Evolutionary conservation across 2,888 invertebrate genomes (phyloP), one percentile per base, ranked within the genome.

Genomic region (Poecilus cupreus): DNA sequence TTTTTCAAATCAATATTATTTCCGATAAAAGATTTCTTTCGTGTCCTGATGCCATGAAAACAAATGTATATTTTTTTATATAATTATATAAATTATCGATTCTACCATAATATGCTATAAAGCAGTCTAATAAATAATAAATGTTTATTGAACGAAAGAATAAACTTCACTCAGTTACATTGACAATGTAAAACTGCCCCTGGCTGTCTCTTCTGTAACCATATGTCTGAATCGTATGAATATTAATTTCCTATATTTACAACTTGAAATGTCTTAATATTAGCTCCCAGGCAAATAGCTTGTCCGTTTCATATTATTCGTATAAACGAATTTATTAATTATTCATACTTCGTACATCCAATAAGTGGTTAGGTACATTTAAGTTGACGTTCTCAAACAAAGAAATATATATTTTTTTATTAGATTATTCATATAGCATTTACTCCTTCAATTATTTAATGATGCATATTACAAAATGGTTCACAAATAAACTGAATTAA

Each of bases 41-140:
- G 1, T 32, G 26, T 5, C 26, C 5, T 3, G 26, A 24, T n/a
- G 5, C 24, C 57, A 11, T 26, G n/a, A 13, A 22, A n/a, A 32
- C 26, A 60, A 32, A 60, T 60, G 26, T 57, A 60, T 26, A n/a
- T n/a, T n/a, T n/a, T n/a, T 60, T 2, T 11, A 54, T 54, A 54
- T 22, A 54, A 60, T 60, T 24, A 26, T 24, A 26, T 60, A 26
- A 60, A 6, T 11, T 13, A 60, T 60, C 60, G 60, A 60, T 60
- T 60, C 26, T 60, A 22, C n/a, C 26, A 60, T 60, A 54, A 60
- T 26, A 32, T 1, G 4, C 6, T 32, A 32, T 8, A 32, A 32
- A 26, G 5, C 3, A 26, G 57, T 24, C 11, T 22, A 11, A 26
- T 60, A 60, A 60, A 60, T 60, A 60, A 60, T 60, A 60, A 26